Base-by-base conservation (phyloP, 2,797 vertebrate genomes). In the Decapterus maruadsi region DNA sequence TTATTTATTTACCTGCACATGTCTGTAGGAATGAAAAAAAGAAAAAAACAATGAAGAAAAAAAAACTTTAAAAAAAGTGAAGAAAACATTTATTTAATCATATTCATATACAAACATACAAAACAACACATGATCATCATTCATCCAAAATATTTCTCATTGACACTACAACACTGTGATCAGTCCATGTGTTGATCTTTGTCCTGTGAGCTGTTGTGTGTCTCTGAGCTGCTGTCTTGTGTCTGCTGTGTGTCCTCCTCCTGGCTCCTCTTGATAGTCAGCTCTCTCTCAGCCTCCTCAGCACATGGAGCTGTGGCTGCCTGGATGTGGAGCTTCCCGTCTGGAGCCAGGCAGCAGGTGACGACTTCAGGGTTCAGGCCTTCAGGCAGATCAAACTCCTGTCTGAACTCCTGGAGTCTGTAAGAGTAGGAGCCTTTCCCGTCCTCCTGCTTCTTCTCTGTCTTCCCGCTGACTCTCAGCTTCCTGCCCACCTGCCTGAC, bases 361-460 rank as follows among this genome's bases (percentile, higher is more conserved):
- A 97, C 85, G 0, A 80, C 74, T 19, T 95, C 93, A 8, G 93
- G 85, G 0, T 94, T 87, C 72, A 94, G 88, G 2, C 91, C 95
- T 73, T 96, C 93, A 2, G 96, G 95, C 54, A 96, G 92, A 16
- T 95, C 93, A 80, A 95, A 92, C 90, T 96, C 95, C 74, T 91
- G 93, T 72, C 92, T 95, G 90, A 96, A 95, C 88, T 95, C 94
- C 78, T 94, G 93, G 48, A 88, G 88, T 73, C 86, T 95, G 94
- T 94, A 95, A 16, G 94, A 96, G 91, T 86, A 96, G 53, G 92
- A 95, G 85, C 95, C 94, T 69, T 95, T 92, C 31, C 51, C 91
- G 5, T 93, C 91, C 0, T 86, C 83, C 60, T 89, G 76, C 73
- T 95, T 93, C 64, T 81, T 95, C 92, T 95, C 95, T 2, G 84